phyloP scores from a whole-genome alignment of 2,888 invertebrate genomes.

The Brenthis hecate region DNA sequence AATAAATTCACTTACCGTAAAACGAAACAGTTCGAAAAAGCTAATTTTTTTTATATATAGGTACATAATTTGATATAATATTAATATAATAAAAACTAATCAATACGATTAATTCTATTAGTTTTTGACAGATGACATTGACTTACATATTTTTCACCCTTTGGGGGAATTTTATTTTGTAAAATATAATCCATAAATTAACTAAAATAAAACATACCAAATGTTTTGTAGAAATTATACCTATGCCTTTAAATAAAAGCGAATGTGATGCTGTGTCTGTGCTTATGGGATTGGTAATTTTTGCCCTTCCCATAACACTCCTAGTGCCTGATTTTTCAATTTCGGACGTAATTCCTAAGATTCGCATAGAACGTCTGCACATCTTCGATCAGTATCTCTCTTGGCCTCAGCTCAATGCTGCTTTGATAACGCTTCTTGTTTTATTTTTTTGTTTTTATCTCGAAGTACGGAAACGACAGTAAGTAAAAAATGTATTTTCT shows the following conservation, averaged over 20 bases:
- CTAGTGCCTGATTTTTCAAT: slow-evolving; percentile 66
- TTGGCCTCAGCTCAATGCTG: slow-evolving; percentile 64
- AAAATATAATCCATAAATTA: too few species aligned
- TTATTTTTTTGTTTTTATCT: slow-evolving; percentile 67
- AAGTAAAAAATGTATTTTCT: slow-evolving; percentile 39
- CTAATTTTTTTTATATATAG: too few species aligned
- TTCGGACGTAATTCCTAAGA: slow-evolving; percentile 67
- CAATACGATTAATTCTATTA: too few species aligned
- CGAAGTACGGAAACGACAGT: slow-evolving; percentile 71
- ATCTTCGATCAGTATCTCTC: slow-evolving; percentile 55
- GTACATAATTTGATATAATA: too few species aligned
- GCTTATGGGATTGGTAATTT: slow-evolving; percentile 53
- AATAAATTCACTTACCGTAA: too few species aligned
- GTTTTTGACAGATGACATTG: too few species aligned
- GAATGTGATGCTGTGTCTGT: slow-evolving; percentile 43
- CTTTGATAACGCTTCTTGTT: slow-evolving; percentile 49
- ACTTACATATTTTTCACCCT: too few species aligned
- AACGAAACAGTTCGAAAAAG: too few species aligned
- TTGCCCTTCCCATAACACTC: slow-evolving; percentile 64
- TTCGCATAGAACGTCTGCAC: slow-evolving; percentile 60
- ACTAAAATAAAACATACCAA: not conserved
- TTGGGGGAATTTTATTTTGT: too few species aligned
- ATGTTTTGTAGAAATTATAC: slow-evolving; percentile 35
- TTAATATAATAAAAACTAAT: too few species aligned
- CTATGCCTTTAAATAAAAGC: slow-evolving; percentile 46